Evolutionary conservation across 1,140 invertebrate genomes (phyloP).

Genomic region (Dinoponera quadriceps): DNA sequence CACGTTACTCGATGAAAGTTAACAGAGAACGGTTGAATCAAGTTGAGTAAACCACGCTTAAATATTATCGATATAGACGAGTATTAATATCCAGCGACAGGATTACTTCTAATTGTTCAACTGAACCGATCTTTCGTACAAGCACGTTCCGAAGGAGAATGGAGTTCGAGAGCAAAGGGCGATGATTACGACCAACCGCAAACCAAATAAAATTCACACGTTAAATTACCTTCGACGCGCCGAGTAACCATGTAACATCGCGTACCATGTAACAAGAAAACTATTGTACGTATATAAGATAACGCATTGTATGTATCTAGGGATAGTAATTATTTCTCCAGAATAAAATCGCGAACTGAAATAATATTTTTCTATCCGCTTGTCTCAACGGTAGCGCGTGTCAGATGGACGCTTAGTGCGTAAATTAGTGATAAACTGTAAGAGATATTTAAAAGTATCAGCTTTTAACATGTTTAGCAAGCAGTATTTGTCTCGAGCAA

Average conservation of each 20-base stretch:
- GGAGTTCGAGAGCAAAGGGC: not conserved
- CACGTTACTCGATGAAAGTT: not conserved
- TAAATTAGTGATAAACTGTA: conserved; percentile 18
- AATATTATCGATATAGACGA: not conserved
- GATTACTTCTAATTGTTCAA: conserved; percentile 2
- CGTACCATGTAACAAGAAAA: conserved; percentile 6
- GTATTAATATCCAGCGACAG: not conserved
- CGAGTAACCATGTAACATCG: not conserved
- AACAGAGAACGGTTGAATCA: not conserved
- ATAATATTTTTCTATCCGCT: conserved; percentile 56
- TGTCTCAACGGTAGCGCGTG: conserved; percentile 18
- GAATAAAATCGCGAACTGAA: conserved; percentile 24
- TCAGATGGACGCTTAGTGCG: conserved; percentile 12
- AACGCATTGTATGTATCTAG: not conserved
- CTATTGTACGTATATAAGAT: not conserved
- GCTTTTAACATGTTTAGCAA: conserved; percentile 24
- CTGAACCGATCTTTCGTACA: not conserved
- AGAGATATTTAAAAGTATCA: conserved; percentile 5
- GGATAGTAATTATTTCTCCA: conserved; percentile 15
- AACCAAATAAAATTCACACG: conserved; percentile 10
- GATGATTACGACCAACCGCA: conserved; percentile 12
- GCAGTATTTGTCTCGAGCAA: conserved; percentile 43
- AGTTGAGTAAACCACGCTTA: not conserved
- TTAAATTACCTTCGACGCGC: not conserved
- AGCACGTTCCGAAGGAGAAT: not conserved